These are phyloP conservation scores for Rachycentron canadum DNA, from an alignment of 2,797 vertebrate species.

Conservation along the genomic window DNA sequence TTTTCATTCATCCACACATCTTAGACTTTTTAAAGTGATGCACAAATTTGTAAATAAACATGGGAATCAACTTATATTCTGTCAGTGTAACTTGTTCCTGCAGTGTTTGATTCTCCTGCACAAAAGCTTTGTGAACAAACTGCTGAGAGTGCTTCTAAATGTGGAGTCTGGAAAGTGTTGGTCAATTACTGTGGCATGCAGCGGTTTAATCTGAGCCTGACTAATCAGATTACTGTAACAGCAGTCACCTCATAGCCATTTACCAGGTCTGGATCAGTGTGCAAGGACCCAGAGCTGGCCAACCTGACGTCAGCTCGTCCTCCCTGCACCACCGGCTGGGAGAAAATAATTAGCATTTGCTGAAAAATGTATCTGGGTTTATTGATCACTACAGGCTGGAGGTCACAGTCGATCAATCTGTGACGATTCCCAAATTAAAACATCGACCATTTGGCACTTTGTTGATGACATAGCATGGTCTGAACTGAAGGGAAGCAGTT, in stretches of 20 bases:
- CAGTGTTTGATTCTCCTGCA: not conserved
- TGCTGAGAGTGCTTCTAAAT: constrained; percentile 26
- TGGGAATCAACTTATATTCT: not conserved
- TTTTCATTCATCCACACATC: not conserved
- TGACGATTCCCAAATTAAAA: not conserved
- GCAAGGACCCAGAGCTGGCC: not conserved
- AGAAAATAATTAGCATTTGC: not conserved
- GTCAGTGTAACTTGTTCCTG: not conserved
- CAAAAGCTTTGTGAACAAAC: not conserved
- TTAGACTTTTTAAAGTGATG: not conserved
- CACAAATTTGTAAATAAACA: not conserved
- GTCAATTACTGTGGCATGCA: constrained; percentile 37
- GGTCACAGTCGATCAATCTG: not conserved
- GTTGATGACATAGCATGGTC: not conserved
- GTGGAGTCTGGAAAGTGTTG: constrained; percentile 23
- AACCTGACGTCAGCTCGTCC: not conserved
- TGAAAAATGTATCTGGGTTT: not conserved
- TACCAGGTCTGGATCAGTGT: constrained; percentile 3
- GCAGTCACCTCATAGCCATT: constrained; percentile 40
- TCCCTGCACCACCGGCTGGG: not conserved
- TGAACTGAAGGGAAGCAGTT: no score
- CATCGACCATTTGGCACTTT: not conserved
- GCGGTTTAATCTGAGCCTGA: constrained; percentile 54
- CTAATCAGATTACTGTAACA: constrained; percentile 75
- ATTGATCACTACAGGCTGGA: not conserved